Conservation (phyloP, 2,888 invertebrate genomes). For the Drosophila demipolita region DNA sequence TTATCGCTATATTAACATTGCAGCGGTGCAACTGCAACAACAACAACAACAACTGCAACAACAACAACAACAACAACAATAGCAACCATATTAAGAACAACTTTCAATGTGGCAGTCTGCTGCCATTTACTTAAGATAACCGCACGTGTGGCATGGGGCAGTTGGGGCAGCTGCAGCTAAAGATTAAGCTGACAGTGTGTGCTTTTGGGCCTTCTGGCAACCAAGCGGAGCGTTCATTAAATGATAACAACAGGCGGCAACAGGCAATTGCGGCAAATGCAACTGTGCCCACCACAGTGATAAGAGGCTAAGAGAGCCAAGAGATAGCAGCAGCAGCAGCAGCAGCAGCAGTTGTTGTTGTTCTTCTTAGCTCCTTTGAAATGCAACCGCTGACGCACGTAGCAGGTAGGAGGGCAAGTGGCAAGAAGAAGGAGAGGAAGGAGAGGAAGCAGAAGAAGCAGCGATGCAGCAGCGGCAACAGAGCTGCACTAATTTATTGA, state of each 20-base stretch:
- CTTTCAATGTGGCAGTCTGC: slow-evolving; percentile 34
- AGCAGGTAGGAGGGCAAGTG: slow-evolving; percentile 10
- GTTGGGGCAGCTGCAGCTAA: slow-evolving; percentile 15
- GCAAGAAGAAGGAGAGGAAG: background rate
- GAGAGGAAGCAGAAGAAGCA: background rate
- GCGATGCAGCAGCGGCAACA: background rate
- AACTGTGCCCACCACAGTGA: slow-evolving; percentile 46
- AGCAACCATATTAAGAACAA: background rate
- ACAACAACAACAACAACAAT: slow-evolving; percentile 3
- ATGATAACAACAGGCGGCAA: slow-evolving; percentile 69
- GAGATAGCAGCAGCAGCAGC: background rate
- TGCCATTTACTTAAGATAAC: slow-evolving; percentile 81
- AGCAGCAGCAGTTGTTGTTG: background rate
- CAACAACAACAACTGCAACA: background rate
- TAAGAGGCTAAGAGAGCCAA: slow-evolving; percentile 34
- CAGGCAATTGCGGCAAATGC: slow-evolving; percentile 29
- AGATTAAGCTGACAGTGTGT: slow-evolving; percentile 20
- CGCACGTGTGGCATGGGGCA: slow-evolving; percentile 64
- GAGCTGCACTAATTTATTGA: slow-evolving; percentile 57
- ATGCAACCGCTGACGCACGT: slow-evolving; percentile 12
- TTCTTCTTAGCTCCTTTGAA: slow-evolving; percentile 26
- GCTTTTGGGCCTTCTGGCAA: slow-evolving; percentile 10
- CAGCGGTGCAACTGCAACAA: slow-evolving; percentile 28
- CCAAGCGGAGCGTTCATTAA: slow-evolving; percentile 72
- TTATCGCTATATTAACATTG: slow-evolving; percentile 83